These are phyloP conservation scores for Parapsyche elsis DNA, from an alignment of 1,140 invertebrate species.

Conservation along the genomic window DNA sequence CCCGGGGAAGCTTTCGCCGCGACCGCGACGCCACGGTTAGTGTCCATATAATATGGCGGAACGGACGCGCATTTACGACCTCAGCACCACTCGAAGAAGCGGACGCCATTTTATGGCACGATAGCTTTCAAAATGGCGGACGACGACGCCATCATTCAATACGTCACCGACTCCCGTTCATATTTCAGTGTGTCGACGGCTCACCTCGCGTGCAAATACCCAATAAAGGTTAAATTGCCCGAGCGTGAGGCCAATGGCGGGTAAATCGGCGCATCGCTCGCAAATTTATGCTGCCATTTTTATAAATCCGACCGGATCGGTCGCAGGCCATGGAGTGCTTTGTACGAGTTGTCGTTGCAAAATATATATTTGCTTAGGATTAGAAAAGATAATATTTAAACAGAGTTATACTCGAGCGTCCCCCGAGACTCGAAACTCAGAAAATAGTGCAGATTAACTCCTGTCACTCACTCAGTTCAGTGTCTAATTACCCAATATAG, in stretches of 20 bases:
- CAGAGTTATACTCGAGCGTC: neutral
- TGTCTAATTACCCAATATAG: too few species aligned
- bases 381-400: neutral
- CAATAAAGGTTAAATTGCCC: neutral
- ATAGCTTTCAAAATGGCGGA: conserved; percentile 15
- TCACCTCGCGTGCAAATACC: neutral
- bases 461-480: too few species aligned
- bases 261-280: neutral
- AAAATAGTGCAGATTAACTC: too few species aligned
- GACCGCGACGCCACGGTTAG: too few species aligned
- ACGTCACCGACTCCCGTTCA: neutral
- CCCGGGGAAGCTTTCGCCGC: too few species aligned
- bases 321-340: too few species aligned
- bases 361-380: neutral
- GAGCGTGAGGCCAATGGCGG: too few species aligned
- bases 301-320: neutral
- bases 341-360: too few species aligned
- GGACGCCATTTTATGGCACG: neutral
- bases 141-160: conserved; percentile 5
- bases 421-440: too few species aligned
- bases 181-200: neutral
- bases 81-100: neutral
- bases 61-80: neutral
- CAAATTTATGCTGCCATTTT: conserved; percentile 10
- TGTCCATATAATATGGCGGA: neutral